phyloP scores from a whole-genome alignment of 2,113 vertebrate species.

The Nothobranchius furzeri region DNA sequence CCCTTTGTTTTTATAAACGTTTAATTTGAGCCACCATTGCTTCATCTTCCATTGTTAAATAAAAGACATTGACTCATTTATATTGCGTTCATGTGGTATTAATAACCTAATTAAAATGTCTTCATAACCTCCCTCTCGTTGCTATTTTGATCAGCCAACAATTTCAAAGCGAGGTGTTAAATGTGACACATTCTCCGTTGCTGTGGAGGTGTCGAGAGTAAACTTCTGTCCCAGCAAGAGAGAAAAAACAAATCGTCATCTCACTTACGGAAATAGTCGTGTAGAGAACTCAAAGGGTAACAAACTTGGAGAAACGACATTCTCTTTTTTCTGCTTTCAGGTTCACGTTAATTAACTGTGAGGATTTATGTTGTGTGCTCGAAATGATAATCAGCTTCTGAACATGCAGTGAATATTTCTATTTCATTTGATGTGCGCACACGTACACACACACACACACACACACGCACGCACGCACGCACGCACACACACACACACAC shows the following conservation, averaged over 20 bases:
- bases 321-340: not conserved
- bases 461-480: not conserved
- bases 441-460: not conserved
- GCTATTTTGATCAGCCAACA: conserved; percentile 20
- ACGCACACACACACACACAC: not conserved
- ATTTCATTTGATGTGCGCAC: not conserved
- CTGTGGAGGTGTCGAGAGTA: conserved; percentile 27
- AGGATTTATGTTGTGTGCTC: not conserved
- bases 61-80: not conserved
- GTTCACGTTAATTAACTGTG: conserved; percentile 3
- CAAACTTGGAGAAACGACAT: not conserved
- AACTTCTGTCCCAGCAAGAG: conserved; percentile 21
- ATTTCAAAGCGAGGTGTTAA: conserved; percentile 36
- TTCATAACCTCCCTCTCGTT: not conserved
- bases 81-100: not conserved
- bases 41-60: not conserved
- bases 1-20: not conserved
- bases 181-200: conserved; percentile 5
- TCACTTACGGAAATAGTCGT: conserved; percentile 31
- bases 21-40: not conserved
- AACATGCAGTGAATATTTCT: not conserved
- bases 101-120: not conserved
- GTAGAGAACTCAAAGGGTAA: not conserved
- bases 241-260: not conserved
- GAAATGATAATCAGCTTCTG: not conserved